Base-by-base conservation (phyloP, 2,888 invertebrate genomes). In the Polydrusus tereticollis region DNA sequence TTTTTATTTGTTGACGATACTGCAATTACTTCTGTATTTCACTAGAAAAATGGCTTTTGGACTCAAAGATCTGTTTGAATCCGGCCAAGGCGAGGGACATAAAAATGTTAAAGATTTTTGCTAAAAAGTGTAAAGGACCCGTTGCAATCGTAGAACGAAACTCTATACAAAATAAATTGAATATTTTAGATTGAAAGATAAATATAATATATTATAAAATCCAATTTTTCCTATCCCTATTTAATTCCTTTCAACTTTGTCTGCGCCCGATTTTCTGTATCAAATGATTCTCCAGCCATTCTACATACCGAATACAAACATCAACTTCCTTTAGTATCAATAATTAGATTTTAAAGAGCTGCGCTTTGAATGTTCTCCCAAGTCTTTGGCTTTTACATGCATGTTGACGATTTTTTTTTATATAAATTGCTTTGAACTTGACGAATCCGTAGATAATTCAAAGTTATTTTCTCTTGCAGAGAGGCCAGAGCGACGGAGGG, bases 401-500 rank as follows among this genome's bases (percentile, higher is more conserved):
- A 72, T 72, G 72, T 59, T 66, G 58, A 47, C 57, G 47, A 63
- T 68, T 58, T 71, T 47, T 67, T 68, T 58, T 71, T 47, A 1
- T 43, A 43, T 45, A 59, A 33, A 33, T 36, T 33, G n/a, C 47
- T 36, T 67, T 36, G 59, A 36, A 58, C 26, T 8, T 41, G 10
- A 55, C 10, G 55, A 43, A 50, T 20, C 33, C 18, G n/a, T 14
- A 10, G 47, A 26, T 73, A 66, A 73, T 70, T 64, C 14, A 21
- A 20, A 36, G 26, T 52, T 69, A 55, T 67, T 75, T 72, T 75
- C 74, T 69, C 76, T 85, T 84, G 55, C 85, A 86, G 85, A 86
- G 87, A 81, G 85, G 86, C 77, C 85, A 86, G 80, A 87, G 87
- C 77, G 88, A 88, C 77, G 87, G 88, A 79, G 87, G 88, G 79